Evolutionary conservation across 2,797 vertebrate genomes (phyloP).

Genomic region (Thaleichthys pacificus): DNA sequence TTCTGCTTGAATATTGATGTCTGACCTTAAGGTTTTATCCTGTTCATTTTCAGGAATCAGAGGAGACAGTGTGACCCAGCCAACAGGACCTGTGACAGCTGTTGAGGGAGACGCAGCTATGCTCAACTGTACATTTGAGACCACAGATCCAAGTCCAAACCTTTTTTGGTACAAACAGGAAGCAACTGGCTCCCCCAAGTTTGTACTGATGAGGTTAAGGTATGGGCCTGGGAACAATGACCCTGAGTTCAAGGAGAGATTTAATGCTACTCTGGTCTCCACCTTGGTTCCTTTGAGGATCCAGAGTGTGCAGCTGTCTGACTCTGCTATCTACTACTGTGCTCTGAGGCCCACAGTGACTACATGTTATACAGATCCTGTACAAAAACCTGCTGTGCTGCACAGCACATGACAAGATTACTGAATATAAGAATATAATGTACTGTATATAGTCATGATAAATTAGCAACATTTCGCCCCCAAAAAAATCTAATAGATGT

Average conservation of each 20-base stretch:
- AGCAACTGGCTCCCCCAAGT: background rate
- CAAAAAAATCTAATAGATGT: too few species aligned
- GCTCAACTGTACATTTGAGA: slow-evolving; percentile 13
- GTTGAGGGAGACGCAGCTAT: slow-evolving; percentile 18
- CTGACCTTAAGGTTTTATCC: background rate
- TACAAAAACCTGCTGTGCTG: slow-evolving; percentile 15
- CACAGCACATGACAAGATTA: background rate
- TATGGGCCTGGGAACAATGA: background rate
- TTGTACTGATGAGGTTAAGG: background rate
- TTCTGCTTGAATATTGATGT: background rate
- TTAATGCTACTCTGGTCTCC: slow-evolving; percentile 23
- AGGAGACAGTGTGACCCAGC: slow-evolving; percentile 1
- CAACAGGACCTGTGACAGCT: slow-evolving; percentile 21
- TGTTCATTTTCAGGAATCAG: background rate
- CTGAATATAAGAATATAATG: too few species aligned
- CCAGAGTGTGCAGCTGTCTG: slow-evolving; percentile 29
- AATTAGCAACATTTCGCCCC: too few species aligned
- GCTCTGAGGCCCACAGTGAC: slow-evolving; percentile 34
- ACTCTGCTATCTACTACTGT: slow-evolving; percentile 25
- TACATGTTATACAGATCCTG: slow-evolving; percentile 4
- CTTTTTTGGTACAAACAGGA: slow-evolving; percentile 10
- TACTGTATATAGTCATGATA: too few species aligned
- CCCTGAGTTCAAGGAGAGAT: slow-evolving; percentile 28
- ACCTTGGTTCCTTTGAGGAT: slow-evolving; percentile 34
- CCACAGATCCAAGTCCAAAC: background rate